Evolutionary conservation across 2,888 invertebrate species (phyloP), one percentile per base, ranked within the genome.

Genomic region (Allolobophora icterica): DNA sequence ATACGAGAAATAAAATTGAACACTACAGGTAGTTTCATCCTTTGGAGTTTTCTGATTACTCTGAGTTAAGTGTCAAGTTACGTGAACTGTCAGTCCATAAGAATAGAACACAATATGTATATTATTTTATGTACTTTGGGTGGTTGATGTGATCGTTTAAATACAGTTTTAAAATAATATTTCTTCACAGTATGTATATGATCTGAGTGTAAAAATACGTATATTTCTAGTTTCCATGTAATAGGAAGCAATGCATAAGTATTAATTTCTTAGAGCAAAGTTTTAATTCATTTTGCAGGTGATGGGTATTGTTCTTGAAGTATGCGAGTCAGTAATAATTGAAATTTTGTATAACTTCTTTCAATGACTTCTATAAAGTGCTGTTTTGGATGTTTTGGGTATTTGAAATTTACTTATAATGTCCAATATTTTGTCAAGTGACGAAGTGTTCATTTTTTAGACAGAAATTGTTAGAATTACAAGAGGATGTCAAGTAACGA

Each of bases 1-100:
- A 95, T 90, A 94, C 94, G 19, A 94, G 94, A 90, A 93, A 93
- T 89, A 95, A 95, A 93, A 91, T 95, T 34, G 92, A 93, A 42
- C 84, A 93, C 5, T 94, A 94, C 91, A 94, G 94, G 91, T 87
- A 87, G 13, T 87, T 34, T 34, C 17, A 87, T 21, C 8, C 71
- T n/a, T n/a, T 71, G 15, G 6, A n/a, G n/a, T 71, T n/a, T 71
- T 71, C n/a, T 71, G 30, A n/a, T 71, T 71, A n/a, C n/a, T 71
- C 11, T 71, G 30, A 71, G 71, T 71, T 71, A 30, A n/a, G 11
- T 71, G 30, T 71, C 15, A 30, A 13, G 5, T 40, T 40, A n/a
- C 71, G 1, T 71, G n/a, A 11, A n/a, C 11, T 71, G 71, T 71
- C 8, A 71, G 71, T 6, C 71, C 15, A 2, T 1, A 4, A 11